phyloP scores from a whole-genome alignment of 92 coral and sea anemone species.

The Pocillopora grandis region DNA sequence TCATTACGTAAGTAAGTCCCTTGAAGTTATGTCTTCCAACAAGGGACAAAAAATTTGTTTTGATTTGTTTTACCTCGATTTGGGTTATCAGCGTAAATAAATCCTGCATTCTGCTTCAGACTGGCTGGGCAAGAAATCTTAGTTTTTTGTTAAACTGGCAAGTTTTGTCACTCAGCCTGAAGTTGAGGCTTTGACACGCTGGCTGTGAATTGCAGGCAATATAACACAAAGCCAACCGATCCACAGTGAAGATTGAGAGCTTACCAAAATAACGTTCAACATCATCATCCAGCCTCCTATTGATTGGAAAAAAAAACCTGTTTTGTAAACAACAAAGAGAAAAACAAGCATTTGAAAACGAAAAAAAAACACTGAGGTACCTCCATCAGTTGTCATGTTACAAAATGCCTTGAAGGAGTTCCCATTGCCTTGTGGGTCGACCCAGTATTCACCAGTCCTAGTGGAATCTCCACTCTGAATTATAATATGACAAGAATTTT shows the following conservation, averaged over 20 bases:
- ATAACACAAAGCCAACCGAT: background rate
- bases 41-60: too few relatives aligned
- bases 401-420: background rate
- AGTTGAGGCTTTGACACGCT: constrained; percentile 1
- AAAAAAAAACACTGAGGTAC: background rate
- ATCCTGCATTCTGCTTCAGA: background rate
- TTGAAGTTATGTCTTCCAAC: too few relatives aligned
- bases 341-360: background rate
- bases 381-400: background rate
- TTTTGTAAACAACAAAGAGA: background rate
- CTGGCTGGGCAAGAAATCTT: background rate
- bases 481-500: too few relatives aligned
- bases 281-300: constrained; percentile 51
- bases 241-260: background rate
- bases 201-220: constrained; percentile 27
- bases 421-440: background rate
- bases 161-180: background rate
- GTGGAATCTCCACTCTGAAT: background rate
- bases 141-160: constrained; percentile 27
- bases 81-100: constrained; percentile 21
- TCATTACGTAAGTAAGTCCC: too few relatives aligned
- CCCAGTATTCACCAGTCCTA: background rate
- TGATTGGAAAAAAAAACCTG: background rate
- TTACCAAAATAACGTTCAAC: constrained; percentile 16
- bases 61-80: too few relatives aligned